These are phyloP conservation scores for Cherax destructor DNA, from an alignment of 1,140 invertebrate genomes.

Conservation along the genomic window DNA sequence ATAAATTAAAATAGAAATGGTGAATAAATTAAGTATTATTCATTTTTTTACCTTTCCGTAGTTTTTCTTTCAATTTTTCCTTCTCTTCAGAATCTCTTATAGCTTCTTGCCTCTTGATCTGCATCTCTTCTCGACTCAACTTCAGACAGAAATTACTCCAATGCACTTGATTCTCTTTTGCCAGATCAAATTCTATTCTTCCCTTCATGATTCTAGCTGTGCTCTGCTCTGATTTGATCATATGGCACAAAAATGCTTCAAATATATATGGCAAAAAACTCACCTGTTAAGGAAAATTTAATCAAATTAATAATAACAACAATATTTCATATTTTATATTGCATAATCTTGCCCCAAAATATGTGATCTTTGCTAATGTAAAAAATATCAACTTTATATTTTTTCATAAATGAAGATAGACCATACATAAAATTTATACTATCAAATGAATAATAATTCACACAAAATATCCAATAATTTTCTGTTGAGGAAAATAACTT, in stretches of 20 bases:
- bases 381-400: too few species aligned
- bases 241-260: conserved; percentile 50
- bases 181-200: conserved; percentile 9
- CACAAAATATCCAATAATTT: too few species aligned
- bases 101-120: conserved; percentile 32
- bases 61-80: conserved; percentile 7
- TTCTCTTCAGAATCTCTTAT: conserved; percentile 29
- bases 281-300: conserved; percentile 15
- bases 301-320: background rate
- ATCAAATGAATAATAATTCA: too few species aligned
- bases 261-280: conserved; percentile 54
- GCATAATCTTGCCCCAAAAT: too few species aligned
- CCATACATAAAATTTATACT: too few species aligned
- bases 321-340: too few species aligned
- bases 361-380: too few species aligned
- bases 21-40: background rate
- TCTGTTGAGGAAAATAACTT: too few species aligned
- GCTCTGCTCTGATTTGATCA: conserved; percentile 41
- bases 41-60: conserved; percentile 30
- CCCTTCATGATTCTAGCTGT: conserved; percentile 39
- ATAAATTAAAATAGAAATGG: background rate
- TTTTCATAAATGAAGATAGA: too few species aligned
- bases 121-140: conserved; percentile 42
- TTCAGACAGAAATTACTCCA: conserved; percentile 43
- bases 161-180: conserved; percentile 6